These are phyloP conservation scores for Brachionichthys hirsutus DNA, from an alignment of 2,113 vertebrate species.

Conservation along the genomic window DNA sequence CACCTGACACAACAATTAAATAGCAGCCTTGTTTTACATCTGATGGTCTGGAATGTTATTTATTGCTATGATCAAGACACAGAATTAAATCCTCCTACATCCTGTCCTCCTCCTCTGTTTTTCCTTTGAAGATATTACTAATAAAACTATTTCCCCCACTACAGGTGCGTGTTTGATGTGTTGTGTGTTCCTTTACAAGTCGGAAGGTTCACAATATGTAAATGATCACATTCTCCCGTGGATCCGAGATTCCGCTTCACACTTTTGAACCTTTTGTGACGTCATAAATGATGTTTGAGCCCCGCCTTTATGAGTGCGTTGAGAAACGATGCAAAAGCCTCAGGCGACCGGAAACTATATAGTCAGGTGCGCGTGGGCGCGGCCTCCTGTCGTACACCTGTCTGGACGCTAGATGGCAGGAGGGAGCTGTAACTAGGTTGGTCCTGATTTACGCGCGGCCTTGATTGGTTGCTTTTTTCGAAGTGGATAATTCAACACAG, in stretches of 20 bases:
- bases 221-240: no score
- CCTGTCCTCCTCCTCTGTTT: conserved; percentile 2
- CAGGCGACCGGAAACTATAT: no score
- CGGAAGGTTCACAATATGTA: no score
- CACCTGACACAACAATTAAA: background rate
- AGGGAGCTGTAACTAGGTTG: background rate
- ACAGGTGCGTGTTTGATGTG: background rate
- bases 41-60: conserved; percentile 19
- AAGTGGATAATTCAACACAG: background rate
- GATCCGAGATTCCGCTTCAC: no score
- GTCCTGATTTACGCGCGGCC: background rate
- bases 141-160: conserved; percentile 24
- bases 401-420: conserved; percentile 58
- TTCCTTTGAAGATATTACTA: conserved; percentile 7
- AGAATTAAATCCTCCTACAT: conserved; percentile 7
- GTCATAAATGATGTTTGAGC: no score
- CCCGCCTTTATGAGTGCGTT: no score
- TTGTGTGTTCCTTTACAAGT: background rate
- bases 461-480: background rate
- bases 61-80: conserved; percentile 26
- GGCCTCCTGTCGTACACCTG: background rate
- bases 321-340: no score
- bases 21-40: background rate
- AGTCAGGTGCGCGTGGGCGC: background rate
- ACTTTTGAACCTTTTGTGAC: no score